These are phyloP conservation scores for Artemia franciscana DNA, from an alignment of 1,140 invertebrate species.

Conservation along the genomic window DNA sequence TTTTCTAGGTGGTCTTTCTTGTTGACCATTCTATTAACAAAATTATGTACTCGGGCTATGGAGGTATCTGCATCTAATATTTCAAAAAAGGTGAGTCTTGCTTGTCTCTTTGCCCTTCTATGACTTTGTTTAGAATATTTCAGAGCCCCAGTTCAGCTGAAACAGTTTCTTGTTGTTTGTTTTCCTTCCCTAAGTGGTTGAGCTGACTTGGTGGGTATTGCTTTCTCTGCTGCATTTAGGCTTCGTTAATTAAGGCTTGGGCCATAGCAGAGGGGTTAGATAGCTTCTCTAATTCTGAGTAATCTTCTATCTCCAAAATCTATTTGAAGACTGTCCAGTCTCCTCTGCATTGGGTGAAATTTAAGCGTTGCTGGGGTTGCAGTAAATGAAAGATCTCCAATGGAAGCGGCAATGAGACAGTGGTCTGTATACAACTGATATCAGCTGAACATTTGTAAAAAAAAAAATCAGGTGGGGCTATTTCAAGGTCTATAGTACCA, in stretches of 20 bases:
- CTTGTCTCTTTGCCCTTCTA: background rate
- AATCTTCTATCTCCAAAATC: background rate
- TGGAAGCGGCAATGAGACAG: background rate
- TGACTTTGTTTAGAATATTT: background rate
- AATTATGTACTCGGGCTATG: background rate
- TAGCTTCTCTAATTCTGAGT: background rate
- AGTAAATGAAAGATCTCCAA: background rate
- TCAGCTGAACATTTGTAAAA: background rate
- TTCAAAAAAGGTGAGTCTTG: background rate
- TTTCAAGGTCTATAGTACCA: background rate
- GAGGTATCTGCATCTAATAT: background rate
- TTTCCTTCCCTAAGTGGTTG: background rate
- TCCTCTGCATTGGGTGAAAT: background rate
- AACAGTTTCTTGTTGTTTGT: background rate
- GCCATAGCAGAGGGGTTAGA: background rate
- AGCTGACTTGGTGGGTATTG: background rate
- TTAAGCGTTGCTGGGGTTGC: background rate
- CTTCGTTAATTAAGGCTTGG: background rate
- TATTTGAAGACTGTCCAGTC: background rate
- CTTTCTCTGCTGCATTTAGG: background rate
- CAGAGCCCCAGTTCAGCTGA: background rate
- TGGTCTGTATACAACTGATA: background rate
- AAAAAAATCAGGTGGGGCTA: background rate
- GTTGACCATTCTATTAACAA: background rate
- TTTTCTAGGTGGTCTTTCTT: background rate